Base-by-base conservation (phyloP, 2,888 invertebrate genomes). In the Rhamnusium bicolor region DNA sequence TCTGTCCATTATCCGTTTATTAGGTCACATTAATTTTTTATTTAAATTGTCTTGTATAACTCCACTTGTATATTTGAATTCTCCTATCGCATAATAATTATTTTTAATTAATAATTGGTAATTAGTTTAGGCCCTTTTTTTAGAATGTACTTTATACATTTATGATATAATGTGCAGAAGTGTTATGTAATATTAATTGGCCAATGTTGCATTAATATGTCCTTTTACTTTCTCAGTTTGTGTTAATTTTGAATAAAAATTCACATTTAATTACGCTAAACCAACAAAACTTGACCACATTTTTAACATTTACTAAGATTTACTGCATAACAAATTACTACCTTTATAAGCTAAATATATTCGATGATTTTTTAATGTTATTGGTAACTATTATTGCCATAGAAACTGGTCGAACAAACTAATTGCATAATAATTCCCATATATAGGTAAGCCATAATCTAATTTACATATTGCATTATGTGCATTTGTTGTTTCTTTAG, bases 141-240 rank as follows among this genome's bases (percentile, higher is more conserved):
- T 53, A 65, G 53, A 16, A 65, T 19, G 27, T 27, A 61, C 14
- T 19, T 16, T 18, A 16, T 29, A 21, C 29, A 58, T 32, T 18
- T 49, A 49, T 10, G 18, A 16, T 6, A 54, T 47, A 21, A 10
- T 32, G 21, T 19, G 32, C 19, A 16, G 18, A 47, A 32, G 16
- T 32, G 14, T 53, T 65, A 12, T 10, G 65, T 3, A 53, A 53
- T 19, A 1, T 47, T 51, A 53, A 65, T 65, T 65, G 40, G 53
- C 53, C 6, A 32, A 19, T 65, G 53, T 53, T 51, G 29, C 14
- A 4, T 32, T 40, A 65, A 32, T 18, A 12, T 53, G 18, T 51
- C 65, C 65, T 65, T 51, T 65, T 53, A 65, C 65, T 65, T 65
- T 65, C 62, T 65, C 12, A 16, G 5, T 14, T 46, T 16, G 32